Evolutionary conservation across 2,113 vertebrate genomes (phyloP).

Genomic region (Alexandromys fortis): DNA sequence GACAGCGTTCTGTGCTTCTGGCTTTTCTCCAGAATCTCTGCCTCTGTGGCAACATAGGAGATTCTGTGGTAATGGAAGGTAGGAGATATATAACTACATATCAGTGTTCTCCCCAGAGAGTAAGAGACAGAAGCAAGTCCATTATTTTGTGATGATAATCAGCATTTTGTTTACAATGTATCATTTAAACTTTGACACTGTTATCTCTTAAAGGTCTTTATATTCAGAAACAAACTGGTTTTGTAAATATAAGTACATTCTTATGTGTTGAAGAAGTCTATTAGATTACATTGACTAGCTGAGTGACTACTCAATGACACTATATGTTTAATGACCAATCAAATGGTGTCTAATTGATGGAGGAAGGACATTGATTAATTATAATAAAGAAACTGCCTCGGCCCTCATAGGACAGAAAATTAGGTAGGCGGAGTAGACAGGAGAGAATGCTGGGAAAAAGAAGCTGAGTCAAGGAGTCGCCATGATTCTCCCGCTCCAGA

Average conservation of each 20-base stretch:
- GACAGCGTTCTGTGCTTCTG: neutral
- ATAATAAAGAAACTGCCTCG: too few species aligned
- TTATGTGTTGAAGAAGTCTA: neutral
- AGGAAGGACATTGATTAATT: too few species aligned
- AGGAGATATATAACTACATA: neutral
- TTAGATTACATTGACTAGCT: neutral
- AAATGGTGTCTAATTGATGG: constrained; percentile 72
- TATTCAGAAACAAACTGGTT: neutral
- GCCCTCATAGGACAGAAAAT: too few species aligned
- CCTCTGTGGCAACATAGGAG: neutral
- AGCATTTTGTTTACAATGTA: neutral
- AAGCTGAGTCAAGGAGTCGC: too few species aligned
- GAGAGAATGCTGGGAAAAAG: too few species aligned
- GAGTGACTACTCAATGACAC: neutral
- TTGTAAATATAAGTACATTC: neutral
- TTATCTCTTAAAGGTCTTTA: neutral
- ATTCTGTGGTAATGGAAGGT: neutral
- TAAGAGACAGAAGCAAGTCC: neutral
- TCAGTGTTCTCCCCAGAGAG: neutral
- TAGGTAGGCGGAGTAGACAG: too few species aligned
- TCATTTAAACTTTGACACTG: neutral
- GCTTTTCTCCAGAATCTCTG: neutral
- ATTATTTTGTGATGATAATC: neutral
- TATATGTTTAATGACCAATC: neutral
- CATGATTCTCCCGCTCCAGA: too few species aligned